Percentiles rank a stretch among this genome's conserved stretches.
phyloP scores from a whole-genome alignment of 2,113 vertebrate species.

The Elgaria multicarinata region DNA sequence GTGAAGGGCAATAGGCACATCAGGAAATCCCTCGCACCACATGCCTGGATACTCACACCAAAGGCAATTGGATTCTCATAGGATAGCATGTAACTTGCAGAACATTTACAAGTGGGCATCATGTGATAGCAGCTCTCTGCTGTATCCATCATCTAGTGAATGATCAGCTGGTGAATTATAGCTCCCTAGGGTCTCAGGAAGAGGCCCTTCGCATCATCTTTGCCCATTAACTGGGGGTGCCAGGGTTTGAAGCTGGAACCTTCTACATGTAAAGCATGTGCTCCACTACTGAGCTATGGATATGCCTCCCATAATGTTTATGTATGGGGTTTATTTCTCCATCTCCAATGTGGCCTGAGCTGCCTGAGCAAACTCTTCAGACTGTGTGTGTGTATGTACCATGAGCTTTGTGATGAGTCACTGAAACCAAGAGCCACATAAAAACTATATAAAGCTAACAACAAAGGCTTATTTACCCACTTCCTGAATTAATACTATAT shows the following conservation, averaged over 20 bases:
- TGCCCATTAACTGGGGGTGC: not conserved
- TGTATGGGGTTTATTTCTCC: not conserved
- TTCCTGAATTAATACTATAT: conserved; percentile 1
- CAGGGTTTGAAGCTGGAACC: not conserved
- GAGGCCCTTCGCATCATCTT: not conserved
- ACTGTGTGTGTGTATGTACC: not conserved
- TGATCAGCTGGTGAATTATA: not conserved
- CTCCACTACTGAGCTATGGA: not conserved
- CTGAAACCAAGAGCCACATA: not conserved
- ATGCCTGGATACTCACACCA: not conserved
- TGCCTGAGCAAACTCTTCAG: not conserved
- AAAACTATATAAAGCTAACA: not conserved
- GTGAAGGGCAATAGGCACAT: not conserved
- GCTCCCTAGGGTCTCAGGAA: not conserved
- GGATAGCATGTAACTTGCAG: not conserved
- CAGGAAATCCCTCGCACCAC: not conserved
- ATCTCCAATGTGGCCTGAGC: not conserved
- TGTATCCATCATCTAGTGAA: not conserved
- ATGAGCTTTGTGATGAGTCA: not conserved
- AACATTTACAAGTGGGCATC: no score
- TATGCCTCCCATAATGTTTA: not conserved
- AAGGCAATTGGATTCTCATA: not conserved
- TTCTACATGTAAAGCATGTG: no score
- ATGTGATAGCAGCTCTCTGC: not conserved
- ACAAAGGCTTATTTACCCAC: not conserved